Evolutionary conservation across 2,113 vertebrate species (phyloP), one percentile per base, ranked within the genome.

Genomic region (Cranoglanis bouderius): DNA sequence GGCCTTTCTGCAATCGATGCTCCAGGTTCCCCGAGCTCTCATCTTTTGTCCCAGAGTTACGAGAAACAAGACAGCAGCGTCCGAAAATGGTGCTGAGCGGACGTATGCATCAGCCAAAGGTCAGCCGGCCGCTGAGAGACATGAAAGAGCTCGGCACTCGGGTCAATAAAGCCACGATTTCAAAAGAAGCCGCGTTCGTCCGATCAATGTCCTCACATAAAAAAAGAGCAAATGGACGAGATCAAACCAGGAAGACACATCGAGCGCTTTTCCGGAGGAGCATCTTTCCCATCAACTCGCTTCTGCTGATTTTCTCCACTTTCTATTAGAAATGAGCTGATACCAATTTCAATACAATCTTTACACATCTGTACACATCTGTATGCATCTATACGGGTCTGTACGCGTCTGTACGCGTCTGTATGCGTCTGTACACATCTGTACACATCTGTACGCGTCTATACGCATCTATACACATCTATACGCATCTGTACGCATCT

Each of bases 151-250:
- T 91, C 93, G 70, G 61, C 83, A 43, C 80, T 84, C 57, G 43
- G 86, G 90, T 91, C 92, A 92, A 91, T 90, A 92, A 63, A 70
- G 77, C 74, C 70, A 77, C 55, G 55, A 74, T 88, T 90, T 92
- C 90, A 89, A 90, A 92, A 90, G 86, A 75, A 55, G 81, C 84
- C n/a, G 49, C 72, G 67, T 88, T 75, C 84, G 70, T 51, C 75
- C 90, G 94, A 95, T 94, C 93, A 94, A 94, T 95, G 94, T 93
- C 70, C 91, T 92, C 92, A 92, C 93, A 92, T 94, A 91, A 93
- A 95, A 95, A 91, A 94, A 95, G 93, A 94, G 92, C 92, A 94
- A 93, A 93, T 88, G 90, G 93, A 89, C 53, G 91, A 92, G 90
- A 95, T 95, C 93, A 94, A 92, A 94, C 92, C 91, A 92, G 90